Base-by-base conservation (phyloP, 2,113 vertebrate species). In the Tragelaphus scriptus region DNA sequence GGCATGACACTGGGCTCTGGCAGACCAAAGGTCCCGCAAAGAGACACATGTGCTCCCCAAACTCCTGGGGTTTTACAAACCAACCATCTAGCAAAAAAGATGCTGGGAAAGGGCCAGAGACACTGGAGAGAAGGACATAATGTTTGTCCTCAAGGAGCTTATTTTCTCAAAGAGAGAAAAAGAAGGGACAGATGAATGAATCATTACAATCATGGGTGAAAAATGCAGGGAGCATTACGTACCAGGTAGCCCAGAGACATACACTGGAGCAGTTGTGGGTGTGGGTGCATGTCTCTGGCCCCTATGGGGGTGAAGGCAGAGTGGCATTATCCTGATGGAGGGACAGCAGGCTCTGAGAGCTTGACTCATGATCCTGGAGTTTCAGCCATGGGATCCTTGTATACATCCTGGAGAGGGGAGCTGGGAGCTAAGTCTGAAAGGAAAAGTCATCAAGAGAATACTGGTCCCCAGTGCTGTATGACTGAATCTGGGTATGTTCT, bases 1-100 rank as follows among this genome's bases (percentile, higher is more conserved):
- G 40, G 23, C 36, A n/a, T 11, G 11, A 79, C 36, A 17, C 9
- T 5, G 23, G n/a, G 3, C 49, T 71, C 49, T 47, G 7, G 36
- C 19, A 10, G 7, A 14, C 3, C 4, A 0, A 19, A 40, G 49
- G 7, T 36, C n/a, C 25, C 2, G 1, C 7, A 47, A 19, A 61
- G 47, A 89, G 59, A 61, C 28, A 30, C 68, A 23, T 7, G 6
- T 71, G 7, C 2, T n/a, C 47, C 30, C 44, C 25, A 88, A 58
- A 2, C 21, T 16, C 53, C 63, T 32, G 2, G 9, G 3, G 1
- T 11, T 28, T 71, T 47, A 61, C 16, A 81, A 84, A 7, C 7
- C 30, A 30, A 17, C 5, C 2, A 15, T 25, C 5, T 0, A 32
- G 15, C 26, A 55, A 26, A 44, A 82, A 44, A 1, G 15, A 82